Base-by-base conservation (phyloP, 2,888 invertebrate genomes). In the Exephanes ischioxanthus region DNA sequence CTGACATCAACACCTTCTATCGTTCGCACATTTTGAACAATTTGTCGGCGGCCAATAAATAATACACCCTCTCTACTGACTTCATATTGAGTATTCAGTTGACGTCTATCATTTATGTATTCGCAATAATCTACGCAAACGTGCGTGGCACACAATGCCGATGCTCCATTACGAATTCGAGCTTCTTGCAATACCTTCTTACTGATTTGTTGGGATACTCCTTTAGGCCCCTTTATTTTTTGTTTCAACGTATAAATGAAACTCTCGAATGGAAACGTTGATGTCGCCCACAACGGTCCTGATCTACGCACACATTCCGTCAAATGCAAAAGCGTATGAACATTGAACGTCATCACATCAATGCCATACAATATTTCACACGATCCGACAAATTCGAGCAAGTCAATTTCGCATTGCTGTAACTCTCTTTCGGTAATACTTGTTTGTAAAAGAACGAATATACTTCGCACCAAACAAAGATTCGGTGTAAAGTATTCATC, bases 281-380 rank as follows among this genome's bases (percentile, higher is more conserved):
- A 86, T 37, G 66, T 86, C 6, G 67, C 55, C 79, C 80, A 84
- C 14, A 84, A 80, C 68, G 85, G 87, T 22, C 83, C 87, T 67
- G 70, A 75, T 78, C 72, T 45, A 19, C 84, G 82, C 6, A 87
- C 80, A n/a, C 72, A 58, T 66, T 86, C n/a, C 33, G 76, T 67
- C 45, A 81, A 48, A 45, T 87, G 86, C 45, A 72, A 61, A 37
- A 85, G 63, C 53, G 76, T 26, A 79, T 87, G 87, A 19, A 86
- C 58, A 77, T 85, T 87, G 67, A 82, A 87, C 16, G 85, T 87
- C 86, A 87, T 87, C 26, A 71, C 68, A 41, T 80, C 58, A 30
- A 26, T 11, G 58, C 78, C 79, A 81, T 85, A 85, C 33, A 82
- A 72, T 14, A 71, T 19, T 73, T 87, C 68, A 80, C 70, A 86